Evolutionary conservation across 1,140 invertebrate genomes (phyloP).

Genomic region (Tribolium madens): DNA sequence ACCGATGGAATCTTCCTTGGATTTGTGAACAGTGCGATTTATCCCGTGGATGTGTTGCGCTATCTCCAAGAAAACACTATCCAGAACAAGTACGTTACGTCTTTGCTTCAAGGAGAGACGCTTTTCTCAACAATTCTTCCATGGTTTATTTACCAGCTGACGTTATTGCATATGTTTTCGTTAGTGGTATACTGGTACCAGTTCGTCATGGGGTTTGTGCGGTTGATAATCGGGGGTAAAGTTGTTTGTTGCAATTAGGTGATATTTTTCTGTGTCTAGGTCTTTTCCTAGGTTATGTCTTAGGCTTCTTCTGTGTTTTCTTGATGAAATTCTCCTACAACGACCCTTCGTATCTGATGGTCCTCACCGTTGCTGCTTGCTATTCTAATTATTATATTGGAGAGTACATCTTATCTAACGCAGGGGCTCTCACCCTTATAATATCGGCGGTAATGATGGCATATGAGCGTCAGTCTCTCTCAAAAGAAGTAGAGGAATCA

Average conservation of each 20-base stretch:
- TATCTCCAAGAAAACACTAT: background rate
- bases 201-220: background rate
- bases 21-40: background rate
- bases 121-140: background rate
- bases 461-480: background rate
- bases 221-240: background rate
- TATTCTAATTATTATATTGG: background rate
- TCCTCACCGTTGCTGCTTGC: background rate
- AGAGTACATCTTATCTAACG: background rate
- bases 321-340: background rate
- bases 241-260: background rate
- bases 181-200: slow-evolving; percentile 3
- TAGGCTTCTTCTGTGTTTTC: background rate
- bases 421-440: background rate
- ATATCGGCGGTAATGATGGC: slow-evolving; percentile 33
- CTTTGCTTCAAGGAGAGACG: background rate
- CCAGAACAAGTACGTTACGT: background rate
- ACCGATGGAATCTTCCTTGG: background rate
- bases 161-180: background rate
- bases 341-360: background rate
- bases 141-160: background rate
- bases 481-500: slow-evolving; percentile 18
- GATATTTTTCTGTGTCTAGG: background rate
- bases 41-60: background rate
- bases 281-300: background rate